phyloP scores from a whole-genome alignment of 1,140 invertebrate genomes.

The Planococcus citri region DNA sequence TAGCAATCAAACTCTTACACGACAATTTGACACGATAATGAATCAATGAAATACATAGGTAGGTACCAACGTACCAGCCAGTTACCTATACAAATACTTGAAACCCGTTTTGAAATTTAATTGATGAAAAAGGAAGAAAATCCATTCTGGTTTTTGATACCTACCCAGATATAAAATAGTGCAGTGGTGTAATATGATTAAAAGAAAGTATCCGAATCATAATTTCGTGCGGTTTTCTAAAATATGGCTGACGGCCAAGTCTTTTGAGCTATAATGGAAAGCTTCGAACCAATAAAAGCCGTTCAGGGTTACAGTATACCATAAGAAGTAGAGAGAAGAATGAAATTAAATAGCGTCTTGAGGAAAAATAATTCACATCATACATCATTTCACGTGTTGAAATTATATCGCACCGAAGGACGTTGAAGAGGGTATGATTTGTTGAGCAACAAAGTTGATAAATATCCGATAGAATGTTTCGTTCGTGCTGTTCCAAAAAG shows the following conservation, averaged over 20 bases:
- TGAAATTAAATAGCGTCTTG: neutral
- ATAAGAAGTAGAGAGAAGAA: neutral
- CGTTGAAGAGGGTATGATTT: too few species aligned
- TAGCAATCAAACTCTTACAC: too few species aligned
- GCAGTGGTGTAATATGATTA: neutral
- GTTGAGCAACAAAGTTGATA: too few species aligned
- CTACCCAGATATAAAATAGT: neutral
- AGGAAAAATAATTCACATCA: neutral
- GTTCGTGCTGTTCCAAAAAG: too few species aligned
- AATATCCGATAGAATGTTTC: too few species aligned
- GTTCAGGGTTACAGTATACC: neutral
- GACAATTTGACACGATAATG: too few species aligned
- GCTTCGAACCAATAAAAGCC: slow-evolving; percentile 1
- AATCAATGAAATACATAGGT: too few species aligned
- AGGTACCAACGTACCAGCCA: too few species aligned
- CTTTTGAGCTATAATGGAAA: neutral
- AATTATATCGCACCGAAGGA: neutral
- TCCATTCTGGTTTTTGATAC: too few species aligned
- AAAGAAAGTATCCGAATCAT: neutral
- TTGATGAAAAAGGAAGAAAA: too few species aligned
- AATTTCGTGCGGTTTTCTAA: neutral
- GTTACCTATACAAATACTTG: too few species aligned
- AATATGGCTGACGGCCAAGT: neutral
- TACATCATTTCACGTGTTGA: neutral
- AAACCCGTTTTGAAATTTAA: too few species aligned